These are phyloP conservation scores for Cydia amplana DNA, from an alignment of 1,140 invertebrate species.

Conservation along the genomic window DNA sequence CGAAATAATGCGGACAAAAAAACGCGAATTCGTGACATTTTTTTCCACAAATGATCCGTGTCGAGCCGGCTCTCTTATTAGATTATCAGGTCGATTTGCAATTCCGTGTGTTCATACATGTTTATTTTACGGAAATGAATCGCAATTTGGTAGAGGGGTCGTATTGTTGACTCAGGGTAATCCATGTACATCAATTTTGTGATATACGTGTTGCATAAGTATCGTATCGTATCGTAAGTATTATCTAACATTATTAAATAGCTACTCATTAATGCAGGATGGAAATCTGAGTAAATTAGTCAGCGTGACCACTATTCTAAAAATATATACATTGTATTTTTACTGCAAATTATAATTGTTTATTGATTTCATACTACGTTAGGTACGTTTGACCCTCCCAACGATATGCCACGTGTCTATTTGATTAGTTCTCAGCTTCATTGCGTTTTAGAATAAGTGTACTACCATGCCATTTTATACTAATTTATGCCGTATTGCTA, in stretches of 20 bases:
- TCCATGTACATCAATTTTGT: slow-evolving; percentile 48
- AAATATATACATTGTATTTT: background rate
- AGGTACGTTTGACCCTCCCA: slow-evolving; percentile 37
- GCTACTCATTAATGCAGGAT: background rate
- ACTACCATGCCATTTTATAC: background rate
- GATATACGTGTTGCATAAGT: slow-evolving; percentile 32
- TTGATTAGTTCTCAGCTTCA: slow-evolving; percentile 68
- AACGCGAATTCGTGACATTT: slow-evolving; percentile 60
- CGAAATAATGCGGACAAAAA: slow-evolving; percentile 52
- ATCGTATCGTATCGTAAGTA: too few relatives aligned
- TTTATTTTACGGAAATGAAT: slow-evolving; percentile 79
- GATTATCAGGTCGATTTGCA: slow-evolving; percentile 77
- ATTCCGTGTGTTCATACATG: slow-evolving; percentile 72
- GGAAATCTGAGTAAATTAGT: too few relatives aligned
- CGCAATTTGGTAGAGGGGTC: slow-evolving; percentile 61
- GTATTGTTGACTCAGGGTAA: slow-evolving; percentile 69
- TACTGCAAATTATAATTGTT: slow-evolving; percentile 8
- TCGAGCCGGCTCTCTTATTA: slow-evolving; percentile 68
- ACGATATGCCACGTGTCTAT: slow-evolving; percentile 56
- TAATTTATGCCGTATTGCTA: slow-evolving; percentile 34
- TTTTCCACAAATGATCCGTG: slow-evolving; percentile 75
- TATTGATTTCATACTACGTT: background rate
- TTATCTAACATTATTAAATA: background rate
- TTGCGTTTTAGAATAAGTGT: slow-evolving; percentile 55
- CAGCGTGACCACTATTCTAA: background rate